Base-by-base conservation (phyloP, 2,888 invertebrate species). In the Macaria liturata region DNA sequence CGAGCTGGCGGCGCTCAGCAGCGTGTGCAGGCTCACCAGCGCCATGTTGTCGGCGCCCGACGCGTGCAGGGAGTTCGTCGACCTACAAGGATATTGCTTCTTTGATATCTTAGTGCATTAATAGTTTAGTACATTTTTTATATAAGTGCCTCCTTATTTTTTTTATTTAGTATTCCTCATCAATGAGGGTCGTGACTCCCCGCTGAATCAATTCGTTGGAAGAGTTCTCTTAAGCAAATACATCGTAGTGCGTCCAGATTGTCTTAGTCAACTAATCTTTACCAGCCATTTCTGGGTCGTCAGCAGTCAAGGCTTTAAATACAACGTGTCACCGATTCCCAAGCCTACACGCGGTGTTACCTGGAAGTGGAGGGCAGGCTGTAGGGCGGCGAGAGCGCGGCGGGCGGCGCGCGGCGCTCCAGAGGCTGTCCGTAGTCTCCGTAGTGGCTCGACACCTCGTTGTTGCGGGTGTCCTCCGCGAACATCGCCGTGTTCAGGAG, bases 311-410 rank as follows among this genome's bases (percentile, higher is more conserved):
- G 20, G 2, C 20, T 20, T 20, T 20, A 20, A 20, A 20, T 1
- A 20, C 20, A 20, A 20, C 20, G 20, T 20, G 20, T 20, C 20
- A 20, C 20, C 20, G 20, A 20, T 20, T 20, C 20, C 20, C 20
- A 20, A 20, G 2, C 20, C 20, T 20, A 20, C 20, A 1, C 20
- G 2, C n/a, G 20, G 3, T 2, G 5, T 37, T 63, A 91, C 91
- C 90, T 73, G 1, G 91, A 88, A 1, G 91, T 90, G 32, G 91
- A 89, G 0, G 91, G 91, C 66, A 88, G 68, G 69, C 86, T 85
- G 70, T 80, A 84, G 3, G 74, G 67, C 0, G 78, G 71, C 40
- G 82, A 79, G 3, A 81, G 62, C 30, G 78, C 70, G 55, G 76
- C 76, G 53, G 75, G 72, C 37, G 64, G 66, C 57, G 59, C 65